Evolutionary conservation across 2,888 invertebrate species (phyloP), one percentile per base, ranked within the genome.

Genomic region (Conistra vaccinii): DNA sequence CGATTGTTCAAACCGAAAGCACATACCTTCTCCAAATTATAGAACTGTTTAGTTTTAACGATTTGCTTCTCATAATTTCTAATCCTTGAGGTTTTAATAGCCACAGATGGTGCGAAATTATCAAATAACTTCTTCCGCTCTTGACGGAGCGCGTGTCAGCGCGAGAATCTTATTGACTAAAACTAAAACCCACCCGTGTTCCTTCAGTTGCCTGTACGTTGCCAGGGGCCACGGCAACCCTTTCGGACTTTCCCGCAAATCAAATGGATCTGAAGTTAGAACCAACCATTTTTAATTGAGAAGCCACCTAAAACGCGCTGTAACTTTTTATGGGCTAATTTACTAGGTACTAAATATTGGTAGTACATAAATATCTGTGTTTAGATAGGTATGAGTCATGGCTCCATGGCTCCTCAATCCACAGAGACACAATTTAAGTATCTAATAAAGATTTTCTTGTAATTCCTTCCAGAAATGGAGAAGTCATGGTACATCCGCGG

Each of bases 401-500:
- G 29, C 17, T 26, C 55, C 26, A 29, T 55, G 26, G 29, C 17
- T 26, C 55, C 17, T 29, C 17, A 55, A 26, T 55, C 55, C 17
- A 17, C 17, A 55, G 2, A 3, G 17, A 29, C 3, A 17, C 29
- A 17, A 57, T 7, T 57, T 29, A 7, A 29, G 14, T 14, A 55
- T 2, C 26, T 26, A 14, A 14, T 55, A 55, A n/a, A 14, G 14
- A 4, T 26, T 9, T 74, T 51, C 9, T 78, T 79, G 1, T 55
- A 32, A 42, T 48, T n/a, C n/a, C 1, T 77, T 77, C 6, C 75
- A 95, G 95, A 93, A 83, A 88, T 92, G 88, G 89, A 90, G 12
- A 89, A 87, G 10, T 87, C 92, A 0, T 92, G 93, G 91, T 89
- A 89, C 77, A 88, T 95, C 7, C 91, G 96, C 17, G 95, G 95